Base-by-base conservation (phyloP, 2,797 vertebrate species). In the Galaxias olidus region DNA sequence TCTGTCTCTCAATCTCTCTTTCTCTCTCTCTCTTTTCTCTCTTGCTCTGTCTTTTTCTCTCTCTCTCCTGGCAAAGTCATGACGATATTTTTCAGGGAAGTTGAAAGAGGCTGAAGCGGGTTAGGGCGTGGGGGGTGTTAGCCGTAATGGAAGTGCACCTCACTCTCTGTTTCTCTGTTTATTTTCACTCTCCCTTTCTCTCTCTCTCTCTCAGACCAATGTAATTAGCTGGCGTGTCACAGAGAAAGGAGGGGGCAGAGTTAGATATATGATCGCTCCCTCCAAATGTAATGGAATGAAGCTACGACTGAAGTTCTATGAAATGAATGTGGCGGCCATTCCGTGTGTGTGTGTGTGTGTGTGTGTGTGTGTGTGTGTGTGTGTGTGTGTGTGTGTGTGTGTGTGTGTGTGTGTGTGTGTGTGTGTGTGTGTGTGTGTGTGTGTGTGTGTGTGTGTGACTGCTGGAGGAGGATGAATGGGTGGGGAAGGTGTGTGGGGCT, bases 321-420 rank as follows among this genome's bases (percentile, higher is more conserved):
- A 86, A 84, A 83, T 81, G 62, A 80, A 72, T 78, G 76, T 85
- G 73, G 60, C 58, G 57, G 75, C 80, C 79, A 74, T 84, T 86
- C 80, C 77, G 73, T 80, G 70, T 69, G 59, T 63, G 9, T 61
- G 55, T 48, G 61, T 66, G 59, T 64, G 51, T 63, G 72, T 30
- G 30, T 30, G 30, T 30, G 30, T 30, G 30, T 30, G 30, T 30
- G 30, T 30, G 30, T 30, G 30, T 30, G 30, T 30, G 30, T 30
- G 30, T 30, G 30, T 30, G 30, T 30, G 30, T 30, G 30, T 30
- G 30, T 30, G 30, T 30, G 30, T 30, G 30, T 30, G 30, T 30
- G 30, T 30, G 30, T 30, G 30, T 30, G 30, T 30, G 30, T 30
- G 30, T n/a, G n/a, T n/a, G n/a, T 30, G 30, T 30, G 30, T 30